phyloP scores from a whole-genome alignment of 2,888 invertebrate species.

The Xanthorhoe spadicearia region DNA sequence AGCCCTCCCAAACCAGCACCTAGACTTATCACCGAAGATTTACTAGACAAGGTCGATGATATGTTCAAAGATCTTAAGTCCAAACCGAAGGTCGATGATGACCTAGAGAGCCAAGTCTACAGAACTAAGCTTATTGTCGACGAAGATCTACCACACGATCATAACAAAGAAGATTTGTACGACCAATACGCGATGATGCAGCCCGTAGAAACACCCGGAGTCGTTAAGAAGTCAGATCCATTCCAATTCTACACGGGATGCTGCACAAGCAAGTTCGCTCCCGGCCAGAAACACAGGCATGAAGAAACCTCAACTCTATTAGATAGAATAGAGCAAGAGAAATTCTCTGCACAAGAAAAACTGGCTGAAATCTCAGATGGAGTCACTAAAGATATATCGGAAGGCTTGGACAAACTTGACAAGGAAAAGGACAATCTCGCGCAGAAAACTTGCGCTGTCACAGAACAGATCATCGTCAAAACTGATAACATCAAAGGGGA shows the following conservation, averaged over 20 bases:
- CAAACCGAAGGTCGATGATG: conserved; percentile 69
- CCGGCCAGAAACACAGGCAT: conserved; percentile 72
- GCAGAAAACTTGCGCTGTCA: conserved; percentile 58
- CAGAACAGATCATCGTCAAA: conserved; percentile 61
- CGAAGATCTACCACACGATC: conserved; percentile 62
- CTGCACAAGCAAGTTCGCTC: conserved; percentile 68
- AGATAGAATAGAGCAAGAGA: conserved; percentile 76
- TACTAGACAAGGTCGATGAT: conserved; percentile 80
- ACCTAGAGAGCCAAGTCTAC: conserved; percentile 67
- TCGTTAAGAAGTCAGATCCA: conserved; percentile 64
- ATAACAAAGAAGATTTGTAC: conserved; percentile 67
- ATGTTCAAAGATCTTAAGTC: conserved; percentile 78
- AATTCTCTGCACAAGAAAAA: conserved; percentile 73
- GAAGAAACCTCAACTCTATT: conserved; percentile 75
- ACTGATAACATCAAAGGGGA: conserved; percentile 56
- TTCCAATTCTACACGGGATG: conserved; percentile 73
- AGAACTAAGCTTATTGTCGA: conserved; percentile 76
- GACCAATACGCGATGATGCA: conserved; percentile 78
- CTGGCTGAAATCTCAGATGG: conserved; percentile 63
- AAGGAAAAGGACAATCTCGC: conserved; percentile 72
- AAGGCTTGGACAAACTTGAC: conserved; percentile 63
- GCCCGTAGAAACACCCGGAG: conserved; percentile 73
- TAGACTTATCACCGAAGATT: conserved; percentile 75
- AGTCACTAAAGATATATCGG: conserved; percentile 59
- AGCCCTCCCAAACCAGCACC: conserved; percentile 76